Percentiles rank a stretch among this genome's conserved stretches.
Conservation (phyloP, 2,888 invertebrate species). For the Cosmia trapezina region DNA sequence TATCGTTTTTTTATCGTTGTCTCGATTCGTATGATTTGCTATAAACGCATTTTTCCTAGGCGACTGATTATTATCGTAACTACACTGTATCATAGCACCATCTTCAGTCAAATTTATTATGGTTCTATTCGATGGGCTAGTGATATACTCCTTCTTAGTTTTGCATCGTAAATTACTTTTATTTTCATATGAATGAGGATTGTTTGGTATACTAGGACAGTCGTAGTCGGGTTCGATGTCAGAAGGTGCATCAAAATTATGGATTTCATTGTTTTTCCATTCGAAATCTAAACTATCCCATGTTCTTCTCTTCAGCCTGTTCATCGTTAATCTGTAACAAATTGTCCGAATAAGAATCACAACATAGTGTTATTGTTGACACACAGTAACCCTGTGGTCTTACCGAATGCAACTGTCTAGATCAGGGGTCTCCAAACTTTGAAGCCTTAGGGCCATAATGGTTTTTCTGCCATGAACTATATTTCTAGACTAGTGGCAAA, state of each 20-base stretch:
- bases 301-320: conserved; percentile 86
- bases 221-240: conserved; percentile 89
- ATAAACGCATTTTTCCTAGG: conserved; percentile 83
- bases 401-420: too few species aligned
- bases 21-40: conserved; percentile 78
- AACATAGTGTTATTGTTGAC: background rate
- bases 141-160: conserved; percentile 79
- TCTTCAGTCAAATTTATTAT: conserved; percentile 93
- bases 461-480: too few species aligned
- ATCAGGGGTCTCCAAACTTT: too few species aligned
- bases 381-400: background rate
- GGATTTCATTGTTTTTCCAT: conserved; percentile 88
- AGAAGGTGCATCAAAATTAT: conserved; percentile 87
- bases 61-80: conserved; percentile 87
- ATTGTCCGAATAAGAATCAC: conserved; percentile 24
- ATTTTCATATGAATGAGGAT: conserved; percentile 85
- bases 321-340: conserved; percentile 83
- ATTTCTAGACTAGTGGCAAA: too few species aligned
- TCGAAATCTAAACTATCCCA: conserved; percentile 92
- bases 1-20: conserved; percentile 91
- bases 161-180: conserved; percentile 79
- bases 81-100: conserved; percentile 93
- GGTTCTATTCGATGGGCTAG: conserved; percentile 91
- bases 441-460: too few species aligned
- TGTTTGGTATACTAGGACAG: conserved; percentile 87